These are phyloP conservation scores for Fregetta grallaria DNA, from an alignment of 2,113 vertebrate species.

Conservation along the genomic window DNA sequence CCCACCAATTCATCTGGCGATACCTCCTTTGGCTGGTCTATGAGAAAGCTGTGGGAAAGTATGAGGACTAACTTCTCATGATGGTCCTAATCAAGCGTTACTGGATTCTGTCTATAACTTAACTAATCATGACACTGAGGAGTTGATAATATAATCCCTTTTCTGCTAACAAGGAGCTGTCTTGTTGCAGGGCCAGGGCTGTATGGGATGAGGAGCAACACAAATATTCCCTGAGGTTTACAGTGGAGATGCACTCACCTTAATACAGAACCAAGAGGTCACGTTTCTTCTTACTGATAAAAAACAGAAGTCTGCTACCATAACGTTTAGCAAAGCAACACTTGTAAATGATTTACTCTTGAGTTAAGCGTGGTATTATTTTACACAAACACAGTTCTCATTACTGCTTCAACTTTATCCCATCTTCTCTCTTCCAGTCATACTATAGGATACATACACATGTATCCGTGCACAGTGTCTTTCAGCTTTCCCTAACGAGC, in stretches of 20 bases:
- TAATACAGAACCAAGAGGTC: background rate
- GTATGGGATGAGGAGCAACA: background rate
- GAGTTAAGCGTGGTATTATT: background rate
- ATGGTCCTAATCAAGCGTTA: background rate
- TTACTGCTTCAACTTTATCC: background rate
- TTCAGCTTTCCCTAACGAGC: background rate
- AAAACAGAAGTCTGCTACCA: background rate
- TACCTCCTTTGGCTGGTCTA: background rate
- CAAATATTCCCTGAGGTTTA: background rate
- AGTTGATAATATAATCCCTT: background rate
- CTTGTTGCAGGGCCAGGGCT: background rate
- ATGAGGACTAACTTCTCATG: background rate
- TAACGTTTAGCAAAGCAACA: background rate
- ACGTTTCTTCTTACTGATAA: background rate
- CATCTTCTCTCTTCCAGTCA: background rate
- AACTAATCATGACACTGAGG: background rate
- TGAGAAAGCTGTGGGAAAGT: background rate
- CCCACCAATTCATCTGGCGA: accelerated
- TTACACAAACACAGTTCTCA: background rate
- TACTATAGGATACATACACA: background rate
- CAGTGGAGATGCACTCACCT: background rate
- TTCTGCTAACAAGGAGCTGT: background rate
- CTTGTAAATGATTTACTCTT: background rate
- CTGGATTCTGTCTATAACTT: background rate
- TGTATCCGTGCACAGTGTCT: background rate